A percentile compares a stretch with the other conserved stretches of the same genome.
phyloP scores from a whole-genome alignment of 2,113 vertebrate genomes.

The Ondatra zibethicus region DNA sequence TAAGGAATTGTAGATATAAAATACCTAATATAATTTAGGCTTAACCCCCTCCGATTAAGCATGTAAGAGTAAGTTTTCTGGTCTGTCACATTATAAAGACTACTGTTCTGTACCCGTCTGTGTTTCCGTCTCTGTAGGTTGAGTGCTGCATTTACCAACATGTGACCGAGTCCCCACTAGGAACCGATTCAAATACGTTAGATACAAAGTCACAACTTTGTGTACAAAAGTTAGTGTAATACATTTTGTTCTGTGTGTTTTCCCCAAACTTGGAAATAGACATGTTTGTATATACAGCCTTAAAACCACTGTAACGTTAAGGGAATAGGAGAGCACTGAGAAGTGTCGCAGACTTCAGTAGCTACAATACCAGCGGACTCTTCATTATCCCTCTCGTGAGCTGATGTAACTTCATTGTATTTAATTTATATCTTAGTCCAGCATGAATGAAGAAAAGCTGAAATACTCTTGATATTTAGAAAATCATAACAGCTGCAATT shows the following conservation, averaged over 20 bases:
- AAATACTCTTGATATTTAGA: conserved; percentile 89
- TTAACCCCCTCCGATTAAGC: conserved; percentile 84
- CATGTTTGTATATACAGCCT: conserved; percentile 90
- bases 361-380: conserved; percentile 85
- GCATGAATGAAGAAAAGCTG: conserved; percentile 88
- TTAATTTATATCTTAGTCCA: conserved; percentile 87
- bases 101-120: conserved; percentile 87
- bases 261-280: conserved; percentile 87
- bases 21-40: conserved; percentile 86
- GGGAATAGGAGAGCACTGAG: conserved; percentile 86
- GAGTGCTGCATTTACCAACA: conserved; percentile 83
- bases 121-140: conserved; percentile 86
- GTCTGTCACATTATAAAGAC: conserved; percentile 85
- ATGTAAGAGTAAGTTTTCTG: conserved; percentile 84
- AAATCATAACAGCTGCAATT: conserved; percentile 86
- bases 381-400: conserved; percentile 87
- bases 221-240: conserved; percentile 86
- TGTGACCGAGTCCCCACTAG: conserved; percentile 85
- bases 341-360: conserved; percentile 86
- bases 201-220: conserved; percentile 84
- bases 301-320: conserved; percentile 88
- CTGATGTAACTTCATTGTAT: conserved; percentile 88
- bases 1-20: conserved; percentile 85
- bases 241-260: conserved; percentile 86
- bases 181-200: conserved; percentile 85